A percentile compares a stretch with the other conserved stretches of the same genome.
phyloP scores from a whole-genome alignment of 2,113 vertebrate species.

The Indri indri region DNA sequence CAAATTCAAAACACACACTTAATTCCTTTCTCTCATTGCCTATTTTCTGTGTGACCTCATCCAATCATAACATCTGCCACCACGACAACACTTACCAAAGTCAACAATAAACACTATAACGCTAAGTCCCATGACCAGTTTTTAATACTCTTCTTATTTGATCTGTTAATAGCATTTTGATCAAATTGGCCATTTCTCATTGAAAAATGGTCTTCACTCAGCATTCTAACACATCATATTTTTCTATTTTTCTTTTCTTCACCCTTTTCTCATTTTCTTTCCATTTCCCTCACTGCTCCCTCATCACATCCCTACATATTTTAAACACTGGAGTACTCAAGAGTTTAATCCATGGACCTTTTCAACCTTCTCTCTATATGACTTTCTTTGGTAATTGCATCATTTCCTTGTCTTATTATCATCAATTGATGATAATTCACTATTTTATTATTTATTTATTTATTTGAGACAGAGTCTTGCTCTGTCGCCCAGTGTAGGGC shows the following conservation, averaged over 20 bases:
- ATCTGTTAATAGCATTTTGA: background rate
- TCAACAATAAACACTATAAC: background rate
- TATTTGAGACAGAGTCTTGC: too few relatives aligned
- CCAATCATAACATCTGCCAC: background rate
- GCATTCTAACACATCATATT: background rate
- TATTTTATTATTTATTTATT: too few relatives aligned
- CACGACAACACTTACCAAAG: background rate
- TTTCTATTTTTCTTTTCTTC: background rate
- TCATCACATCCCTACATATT: background rate
- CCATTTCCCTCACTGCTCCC: background rate
- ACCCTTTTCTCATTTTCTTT: background rate
- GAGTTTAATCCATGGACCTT: background rate
- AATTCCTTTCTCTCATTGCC: background rate
- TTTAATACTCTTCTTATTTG: background rate
- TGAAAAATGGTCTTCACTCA: background rate
- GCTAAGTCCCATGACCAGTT: background rate
- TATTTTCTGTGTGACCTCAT: background rate
- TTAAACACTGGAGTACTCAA: background rate
- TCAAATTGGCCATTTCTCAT: background rate
- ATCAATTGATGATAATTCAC: background rate
- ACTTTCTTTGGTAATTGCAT: background rate
- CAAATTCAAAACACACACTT: background rate
- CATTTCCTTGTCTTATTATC: background rate
- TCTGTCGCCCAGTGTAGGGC: too few relatives aligned
- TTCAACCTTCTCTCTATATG: background rate